Base-by-base conservation (phyloP, 1,140 invertebrate genomes). In the Drosophila pandora region DNA sequence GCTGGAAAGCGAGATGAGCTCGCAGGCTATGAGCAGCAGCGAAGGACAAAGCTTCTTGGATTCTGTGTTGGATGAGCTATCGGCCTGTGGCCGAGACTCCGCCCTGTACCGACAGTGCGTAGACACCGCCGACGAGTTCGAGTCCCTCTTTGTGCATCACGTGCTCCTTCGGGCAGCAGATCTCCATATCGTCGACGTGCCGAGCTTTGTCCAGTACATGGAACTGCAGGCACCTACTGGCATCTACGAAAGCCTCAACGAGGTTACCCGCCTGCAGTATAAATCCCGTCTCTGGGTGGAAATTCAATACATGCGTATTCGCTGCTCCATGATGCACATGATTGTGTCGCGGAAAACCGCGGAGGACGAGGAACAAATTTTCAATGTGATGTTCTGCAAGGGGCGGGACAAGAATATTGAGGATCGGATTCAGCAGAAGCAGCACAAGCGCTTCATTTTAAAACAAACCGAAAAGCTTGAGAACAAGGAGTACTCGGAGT, bases 361-460 rank as follows among this genome's bases (percentile, higher is more conserved):
- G 6, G 57, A 68, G 7, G 89, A 91, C 1, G 87, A 91, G 41
- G 90, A 91, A 17, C 57, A 72, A 7, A 89, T 91, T 21, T 73
- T 90, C 2, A 77, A 85, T 7, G 73, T 77, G 65, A 65, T 91
- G 2, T 91, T 91, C 47, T 90, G 90, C 63, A 90, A 85, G 47
- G 78, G 90, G 5, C 90, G 90, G 17, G 87, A 91, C n/a, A 58
- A 50, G 7, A 71, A 79, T 25, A 58, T 63, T 3, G 87, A 90
- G 2, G 80, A 83, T 7, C 71, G 75, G 0, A 53, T 87, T 13
- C 85, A 91, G 9, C 64, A 85, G n/a, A 91, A 91, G 55, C 79
- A 91, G 28, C 89, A 91, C 52, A 91, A 91, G 55, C 90, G 90
- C n/a, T 91, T 89, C 41, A 91, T 91, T 62, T 48, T 91, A 9